phyloP scores from a whole-genome alignment of 2,888 invertebrate genomes.

The Halictus ligatus region DNA sequence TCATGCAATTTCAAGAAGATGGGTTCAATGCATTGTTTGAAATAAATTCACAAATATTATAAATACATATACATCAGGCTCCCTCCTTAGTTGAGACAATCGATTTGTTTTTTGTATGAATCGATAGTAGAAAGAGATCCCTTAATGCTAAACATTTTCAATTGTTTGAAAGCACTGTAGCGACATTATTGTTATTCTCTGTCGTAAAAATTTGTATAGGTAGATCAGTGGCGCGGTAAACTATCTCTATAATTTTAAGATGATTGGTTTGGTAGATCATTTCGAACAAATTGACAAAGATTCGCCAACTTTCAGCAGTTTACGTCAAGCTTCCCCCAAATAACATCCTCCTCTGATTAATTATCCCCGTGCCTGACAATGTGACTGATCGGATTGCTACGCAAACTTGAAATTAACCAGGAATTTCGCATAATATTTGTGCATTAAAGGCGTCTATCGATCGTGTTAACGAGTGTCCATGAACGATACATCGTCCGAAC shows the following conservation, averaged over 20 bases:
- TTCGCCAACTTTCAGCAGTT: background rate
- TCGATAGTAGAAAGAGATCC: too few species aligned
- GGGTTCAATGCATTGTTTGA: too few species aligned
- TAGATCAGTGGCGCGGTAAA: background rate
- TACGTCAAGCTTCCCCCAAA: background rate
- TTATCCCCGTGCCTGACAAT: background rate
- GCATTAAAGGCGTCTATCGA: conserved; percentile 8
- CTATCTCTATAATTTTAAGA: too few species aligned
- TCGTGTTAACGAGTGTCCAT: background rate
- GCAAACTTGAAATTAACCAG: conserved; percentile 8
- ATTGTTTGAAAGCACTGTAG: background rate
- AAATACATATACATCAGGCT: too few species aligned
- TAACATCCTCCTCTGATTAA: background rate
- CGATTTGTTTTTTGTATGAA: too few species aligned
- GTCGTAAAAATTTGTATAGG: background rate
- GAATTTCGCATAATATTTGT: background rate
- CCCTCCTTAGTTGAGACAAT: too few species aligned
- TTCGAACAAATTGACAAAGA: background rate
- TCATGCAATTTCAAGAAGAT: too few species aligned
- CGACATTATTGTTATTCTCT: background rate
- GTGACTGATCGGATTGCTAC: background rate
- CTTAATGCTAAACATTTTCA: too few species aligned
- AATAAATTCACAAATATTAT: too few species aligned
- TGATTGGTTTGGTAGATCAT: too few species aligned
- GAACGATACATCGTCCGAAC: background rate